Evolutionary conservation across 2,888 invertebrate genomes (phyloP), one percentile per base, ranked within the genome.

Genomic region (Cremastobaeus sp.): DNA sequence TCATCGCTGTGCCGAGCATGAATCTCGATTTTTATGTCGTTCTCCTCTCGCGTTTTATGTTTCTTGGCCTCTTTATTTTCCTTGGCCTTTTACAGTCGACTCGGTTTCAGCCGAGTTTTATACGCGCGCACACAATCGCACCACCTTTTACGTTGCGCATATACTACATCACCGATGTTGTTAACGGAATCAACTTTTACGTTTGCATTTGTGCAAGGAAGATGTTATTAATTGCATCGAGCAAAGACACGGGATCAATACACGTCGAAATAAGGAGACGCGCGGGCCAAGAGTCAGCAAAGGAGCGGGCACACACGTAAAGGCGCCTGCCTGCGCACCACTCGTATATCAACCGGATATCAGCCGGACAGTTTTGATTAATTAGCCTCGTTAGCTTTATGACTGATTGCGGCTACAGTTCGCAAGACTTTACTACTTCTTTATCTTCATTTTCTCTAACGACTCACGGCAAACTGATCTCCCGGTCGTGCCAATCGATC

Each of bases 351-450:
- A 79, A 70, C 52, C 73, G 68, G 73, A 78, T 79, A 80, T 77
- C 79, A 77, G 69, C 77, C 74, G 80, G 81, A 81, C 82, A 81
- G 77, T 81, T 83, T 81, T 81, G 84, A 82, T 78, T 81, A 81
- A 83, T 83, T 81, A 79, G 79, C 76, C 79, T 83, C 80, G 78
- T 82, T 82, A 79, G 77, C 73, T 80, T 78, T 78, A 78, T 79
- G 82, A 81, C 76, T 76, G 77, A 81, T 82, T 77, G 78, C 60
- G 76, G 76, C 76, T 76, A 54, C 71, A 55, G 74, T 71, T 78
- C 76, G 60, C 64, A 75, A 52, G 57, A 64, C 57, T 79, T 81
- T 81, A 80, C 71, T 71, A 74, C 78, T 78, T 78, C 75, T 78
- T 78, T 76, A 74, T 78, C 77, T 76, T 57, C 47, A 55, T 39